phyloP scores from a whole-genome alignment of 1,140 invertebrate genomes.

The Dermatophagoides farinae region DNA sequence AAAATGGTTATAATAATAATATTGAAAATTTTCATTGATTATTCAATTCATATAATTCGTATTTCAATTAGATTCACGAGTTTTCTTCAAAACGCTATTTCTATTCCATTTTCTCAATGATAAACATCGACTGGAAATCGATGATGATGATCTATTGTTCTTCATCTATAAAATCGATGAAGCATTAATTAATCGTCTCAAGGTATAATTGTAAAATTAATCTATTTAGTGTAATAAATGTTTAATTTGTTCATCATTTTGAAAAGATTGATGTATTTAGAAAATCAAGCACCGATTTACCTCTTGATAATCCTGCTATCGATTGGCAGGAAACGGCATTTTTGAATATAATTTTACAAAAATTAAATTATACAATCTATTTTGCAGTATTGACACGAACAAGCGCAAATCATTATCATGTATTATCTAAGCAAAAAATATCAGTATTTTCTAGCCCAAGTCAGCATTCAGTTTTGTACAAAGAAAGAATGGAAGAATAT shows the following conservation, averaged over 20 bases:
- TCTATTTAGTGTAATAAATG: background rate
- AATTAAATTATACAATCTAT: slow-evolving; percentile 87
- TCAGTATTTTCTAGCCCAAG: slow-evolving; percentile 89
- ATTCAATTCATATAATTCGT: no score
- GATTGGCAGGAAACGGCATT: slow-evolving; percentile 99
- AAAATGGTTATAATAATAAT: no score
- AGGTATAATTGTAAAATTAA: background rate
- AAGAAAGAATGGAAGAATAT: slow-evolving; percentile 93
- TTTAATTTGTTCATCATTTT: slow-evolving; percentile 14
- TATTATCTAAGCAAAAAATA: slow-evolving; percentile 75
- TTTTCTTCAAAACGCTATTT: slow-evolving; percentile 79
- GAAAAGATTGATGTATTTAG: slow-evolving; percentile 73
- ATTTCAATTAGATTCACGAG: background rate
- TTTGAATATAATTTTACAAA: slow-evolving; percentile 91
- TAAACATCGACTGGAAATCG: slow-evolving; percentile 25
- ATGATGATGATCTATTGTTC: slow-evolving; percentile 74
- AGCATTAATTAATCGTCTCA: background rate
- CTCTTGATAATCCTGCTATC: slow-evolving; percentile 77
- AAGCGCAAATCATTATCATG: slow-evolving; percentile 85
- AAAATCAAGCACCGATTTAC: slow-evolving; percentile 84
- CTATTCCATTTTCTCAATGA: slow-evolving; percentile 75
- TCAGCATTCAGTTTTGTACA: slow-evolving; percentile 83
- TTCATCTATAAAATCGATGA: slow-evolving; percentile 80
- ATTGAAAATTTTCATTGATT: no score
- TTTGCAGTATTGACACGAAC: slow-evolving; percentile 92